Base-by-base conservation (phyloP, 2,888 invertebrate genomes). In the Morpho deidamia region DNA sequence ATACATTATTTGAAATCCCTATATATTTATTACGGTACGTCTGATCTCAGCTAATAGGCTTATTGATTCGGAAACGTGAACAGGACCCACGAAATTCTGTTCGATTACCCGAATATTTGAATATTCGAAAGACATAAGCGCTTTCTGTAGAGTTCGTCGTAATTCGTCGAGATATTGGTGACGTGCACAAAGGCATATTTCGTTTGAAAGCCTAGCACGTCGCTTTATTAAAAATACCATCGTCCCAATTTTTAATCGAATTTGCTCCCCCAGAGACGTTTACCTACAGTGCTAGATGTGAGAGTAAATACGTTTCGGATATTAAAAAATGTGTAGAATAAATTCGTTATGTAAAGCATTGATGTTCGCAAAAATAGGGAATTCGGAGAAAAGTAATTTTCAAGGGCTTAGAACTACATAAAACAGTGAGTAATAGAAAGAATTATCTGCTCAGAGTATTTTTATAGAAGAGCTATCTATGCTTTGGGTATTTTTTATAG, bases 191-290 rank as follows among this genome's bases (percentile, higher is more conserved):
- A 63, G 59, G 64, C 60, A 63, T 64, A 62, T 56, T 64, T 56
- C 51, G 52, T 23, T 38, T 40, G 46, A 40, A 43, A 44, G 53
- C 51, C 47, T 42, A 39, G 23, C 49, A 43, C 54, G 48, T 42
- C 58, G 56, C 53, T 60, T 62, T 63, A 64, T 62, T 66, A 64
- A 66, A 65, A 66, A 66, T 66, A 59, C 64, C 65, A 50, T 51
- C 44, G 48, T 43, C 11, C 42, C 57, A 50, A 51, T 54, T 62
- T 60, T 60, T 58, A 59, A 63, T 63, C 54, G 54, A 60, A 60
- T 59, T 56, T 44, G 35, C 53, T 38, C 23, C 48, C 34, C 50
- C 39, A 10, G 11, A 10, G 39, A 11, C 39, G 39, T 11, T 39
- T 39, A 39, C 39, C 39, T 39, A 10, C 35, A 10, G 8, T 4